Conservation (phyloP, 2,888 invertebrate species). For the Idaea straminata region DNA sequence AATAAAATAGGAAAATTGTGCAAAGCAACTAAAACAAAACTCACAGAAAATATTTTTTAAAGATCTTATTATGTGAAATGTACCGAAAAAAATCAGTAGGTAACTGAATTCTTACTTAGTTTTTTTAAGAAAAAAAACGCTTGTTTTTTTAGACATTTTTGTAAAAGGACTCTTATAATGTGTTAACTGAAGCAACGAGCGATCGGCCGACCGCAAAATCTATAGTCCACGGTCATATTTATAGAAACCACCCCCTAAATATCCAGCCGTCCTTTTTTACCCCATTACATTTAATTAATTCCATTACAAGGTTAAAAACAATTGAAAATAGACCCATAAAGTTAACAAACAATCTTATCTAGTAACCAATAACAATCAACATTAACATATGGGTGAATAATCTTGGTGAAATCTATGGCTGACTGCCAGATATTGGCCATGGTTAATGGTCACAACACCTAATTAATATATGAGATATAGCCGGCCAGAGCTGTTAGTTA, state of each 20-base stretch:
- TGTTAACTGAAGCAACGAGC: too few relatives aligned
- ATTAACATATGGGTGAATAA: conserved; percentile 1
- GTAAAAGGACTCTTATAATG: too few relatives aligned
- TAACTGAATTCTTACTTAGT: too few relatives aligned
- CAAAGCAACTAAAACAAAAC: too few relatives aligned
- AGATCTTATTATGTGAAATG: too few relatives aligned
- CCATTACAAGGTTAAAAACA: background rate
- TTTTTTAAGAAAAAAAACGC: too few relatives aligned
- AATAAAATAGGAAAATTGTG: too few relatives aligned
- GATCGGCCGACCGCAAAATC: too few relatives aligned
- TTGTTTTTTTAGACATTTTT: too few relatives aligned
- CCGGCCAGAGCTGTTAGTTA: conserved; percentile 3
- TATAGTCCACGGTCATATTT: background rate
- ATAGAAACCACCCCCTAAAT: background rate
- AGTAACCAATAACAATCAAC: background rate
- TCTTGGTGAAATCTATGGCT: background rate
- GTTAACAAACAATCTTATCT: background rate
- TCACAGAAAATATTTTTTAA: too few relatives aligned
- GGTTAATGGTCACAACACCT: conserved; percentile 1
- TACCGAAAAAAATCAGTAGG: too few relatives aligned
- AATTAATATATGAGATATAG: conserved; percentile 12
- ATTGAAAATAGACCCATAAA: background rate
- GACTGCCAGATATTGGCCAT: background rate
- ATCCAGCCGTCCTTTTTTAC: background rate
- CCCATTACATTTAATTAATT: background rate